Evolutionary conservation across 2,888 invertebrate genomes (phyloP).

Genomic region (Sphaeridia pumilis): DNA sequence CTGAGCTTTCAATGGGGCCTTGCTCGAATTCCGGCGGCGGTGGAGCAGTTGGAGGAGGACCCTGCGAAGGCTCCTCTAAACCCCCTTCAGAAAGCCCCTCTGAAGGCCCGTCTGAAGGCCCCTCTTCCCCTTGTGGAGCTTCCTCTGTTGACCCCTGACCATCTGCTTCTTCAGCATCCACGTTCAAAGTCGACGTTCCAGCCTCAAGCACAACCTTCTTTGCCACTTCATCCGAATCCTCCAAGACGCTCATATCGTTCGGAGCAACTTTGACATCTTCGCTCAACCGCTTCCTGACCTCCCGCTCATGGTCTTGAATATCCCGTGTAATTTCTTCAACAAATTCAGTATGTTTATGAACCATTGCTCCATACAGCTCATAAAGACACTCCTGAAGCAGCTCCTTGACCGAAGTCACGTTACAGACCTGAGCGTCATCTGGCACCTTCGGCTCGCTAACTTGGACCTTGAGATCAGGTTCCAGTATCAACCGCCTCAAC

Average conservation of each 20-base stretch:
- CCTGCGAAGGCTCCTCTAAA: background rate
- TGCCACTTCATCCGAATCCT: too few species aligned
- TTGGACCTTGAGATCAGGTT: background rate
- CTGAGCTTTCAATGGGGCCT: too few species aligned
- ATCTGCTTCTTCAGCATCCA: background rate
- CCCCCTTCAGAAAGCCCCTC: background rate
- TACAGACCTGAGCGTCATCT: background rate
- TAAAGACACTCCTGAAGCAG: background rate
- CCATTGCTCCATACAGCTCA: background rate
- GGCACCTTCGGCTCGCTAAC: background rate
- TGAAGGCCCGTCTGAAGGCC: background rate
- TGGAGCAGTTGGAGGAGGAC: background rate
- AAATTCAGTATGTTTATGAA: background rate
- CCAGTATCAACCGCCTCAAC: background rate
- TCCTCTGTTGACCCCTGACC: background rate
- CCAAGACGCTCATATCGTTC: background rate
- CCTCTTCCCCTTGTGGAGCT: background rate
- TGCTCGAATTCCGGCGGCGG: too few species aligned
- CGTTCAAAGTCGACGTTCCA: background rate
- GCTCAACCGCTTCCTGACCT: background rate
- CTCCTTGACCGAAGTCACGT: background rate
- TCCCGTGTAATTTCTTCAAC: background rate
- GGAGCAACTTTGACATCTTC: background rate
- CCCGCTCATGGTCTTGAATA: background rate
- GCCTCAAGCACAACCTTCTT: too few species aligned